Conservation (phyloP, 2,888 invertebrate species). For the Lasioglossum marginatum region DNA sequence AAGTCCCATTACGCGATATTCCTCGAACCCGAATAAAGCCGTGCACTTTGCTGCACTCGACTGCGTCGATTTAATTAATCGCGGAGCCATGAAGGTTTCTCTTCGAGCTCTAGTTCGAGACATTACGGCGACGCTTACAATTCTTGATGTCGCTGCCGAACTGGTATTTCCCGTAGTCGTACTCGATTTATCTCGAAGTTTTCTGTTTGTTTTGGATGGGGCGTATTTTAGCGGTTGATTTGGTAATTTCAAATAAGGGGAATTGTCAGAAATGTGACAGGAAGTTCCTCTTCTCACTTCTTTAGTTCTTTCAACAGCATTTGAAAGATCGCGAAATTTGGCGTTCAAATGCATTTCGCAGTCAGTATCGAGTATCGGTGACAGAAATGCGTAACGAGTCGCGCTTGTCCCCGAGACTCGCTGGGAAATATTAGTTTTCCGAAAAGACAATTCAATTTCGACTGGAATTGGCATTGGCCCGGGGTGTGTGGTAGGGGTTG, state of each 20-base stretch:
- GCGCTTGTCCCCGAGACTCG: background rate
- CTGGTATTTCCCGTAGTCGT: background rate
- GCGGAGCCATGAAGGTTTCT: background rate
- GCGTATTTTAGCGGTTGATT: background rate
- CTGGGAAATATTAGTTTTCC: background rate
- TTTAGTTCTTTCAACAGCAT: background rate
- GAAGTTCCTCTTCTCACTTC: background rate
- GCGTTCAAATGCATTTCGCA: background rate
- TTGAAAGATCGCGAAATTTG: background rate
- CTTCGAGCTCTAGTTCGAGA: background rate
- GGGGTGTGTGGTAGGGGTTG: background rate
- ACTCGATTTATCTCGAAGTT: background rate
- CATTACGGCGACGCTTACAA: background rate
- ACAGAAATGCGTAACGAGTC: background rate
- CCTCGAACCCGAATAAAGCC: slow-evolving; percentile 18
- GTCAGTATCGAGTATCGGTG: background rate
- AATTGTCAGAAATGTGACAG: background rate
- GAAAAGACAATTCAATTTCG: slow-evolving; percentile 7
- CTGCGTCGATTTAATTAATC: slow-evolving; percentile 17
- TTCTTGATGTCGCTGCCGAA: background rate
- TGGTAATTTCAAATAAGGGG: background rate
- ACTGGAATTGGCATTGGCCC: background rate
- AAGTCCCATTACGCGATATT: slow-evolving; percentile 31
- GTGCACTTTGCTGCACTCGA: background rate
- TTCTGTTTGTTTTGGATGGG: background rate